Conservation (phyloP, 2,888 invertebrate genomes). For the Loripinus fragilis region DNA sequence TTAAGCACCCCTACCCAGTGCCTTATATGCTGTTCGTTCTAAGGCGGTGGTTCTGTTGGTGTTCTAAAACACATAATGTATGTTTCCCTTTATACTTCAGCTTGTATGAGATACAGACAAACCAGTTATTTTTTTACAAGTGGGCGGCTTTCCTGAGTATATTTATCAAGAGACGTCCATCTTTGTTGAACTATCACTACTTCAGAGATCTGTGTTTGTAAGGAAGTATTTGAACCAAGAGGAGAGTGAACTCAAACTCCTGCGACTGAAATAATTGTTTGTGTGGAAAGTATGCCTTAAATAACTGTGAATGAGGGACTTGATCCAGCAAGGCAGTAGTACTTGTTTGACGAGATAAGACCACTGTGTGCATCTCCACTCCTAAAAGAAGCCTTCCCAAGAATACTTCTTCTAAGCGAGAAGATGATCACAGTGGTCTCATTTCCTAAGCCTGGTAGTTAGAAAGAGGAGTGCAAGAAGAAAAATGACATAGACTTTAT, state of each 20-base stretch:
- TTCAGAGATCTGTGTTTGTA: conserved; percentile 14
- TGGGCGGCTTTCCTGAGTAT: not conserved
- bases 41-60: too few species aligned
- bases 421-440: too few species aligned
- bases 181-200: not conserved
- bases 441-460: not conserved
- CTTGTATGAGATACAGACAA: not conserved
- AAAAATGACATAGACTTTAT: too few species aligned
- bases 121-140: not conserved
- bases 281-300: not conserved
- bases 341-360: conserved; percentile 7
- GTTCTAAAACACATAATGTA: too few species aligned
- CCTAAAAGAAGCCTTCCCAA: not conserved
- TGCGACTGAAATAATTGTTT: conserved; percentile 5
- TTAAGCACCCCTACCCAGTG: too few species aligned
- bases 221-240: not conserved
- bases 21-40: too few species aligned
- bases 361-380: not conserved
- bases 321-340: conserved; percentile 5
- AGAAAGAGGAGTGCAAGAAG: not conserved
- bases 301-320: conserved; percentile 6
- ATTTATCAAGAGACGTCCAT: not conserved
- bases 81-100: not conserved
- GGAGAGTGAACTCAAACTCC: not conserved
- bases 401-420: too few species aligned